Evolutionary conservation across 2,888 invertebrate species (phyloP).

Genomic region (Hirtodrosophila cameraria): DNA sequence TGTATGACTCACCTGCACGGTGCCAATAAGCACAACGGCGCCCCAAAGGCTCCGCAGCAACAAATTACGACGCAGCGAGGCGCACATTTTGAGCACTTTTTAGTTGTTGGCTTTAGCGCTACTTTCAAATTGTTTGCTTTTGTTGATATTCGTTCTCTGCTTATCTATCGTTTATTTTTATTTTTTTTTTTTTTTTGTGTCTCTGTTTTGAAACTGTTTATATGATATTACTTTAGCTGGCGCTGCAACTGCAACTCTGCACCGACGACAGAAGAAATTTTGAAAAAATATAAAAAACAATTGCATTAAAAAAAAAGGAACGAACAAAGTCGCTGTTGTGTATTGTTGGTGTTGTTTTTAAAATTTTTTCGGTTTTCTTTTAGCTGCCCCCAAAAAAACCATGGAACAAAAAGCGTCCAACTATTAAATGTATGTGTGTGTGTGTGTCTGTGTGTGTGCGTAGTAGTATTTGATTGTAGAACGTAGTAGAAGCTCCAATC

Average conservation of each 20-base stretch:
- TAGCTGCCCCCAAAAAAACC: constrained; percentile 63
- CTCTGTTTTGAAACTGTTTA: constrained; percentile 14
- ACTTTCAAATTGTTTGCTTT: constrained; percentile 11
- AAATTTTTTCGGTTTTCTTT: constrained; percentile 24
- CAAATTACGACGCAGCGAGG: constrained; percentile 75
- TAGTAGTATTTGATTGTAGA: constrained; percentile 77
- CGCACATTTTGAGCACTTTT: constrained; percentile 71
- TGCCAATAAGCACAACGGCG: constrained; percentile 65
- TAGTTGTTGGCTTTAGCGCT: constrained; percentile 18
- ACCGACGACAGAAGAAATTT: not conserved
- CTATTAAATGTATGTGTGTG: constrained; percentile 22
- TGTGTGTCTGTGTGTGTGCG: constrained; percentile 42
- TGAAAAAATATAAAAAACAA: not conserved
- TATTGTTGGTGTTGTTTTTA: constrained; percentile 18
- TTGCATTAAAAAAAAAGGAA: not conserved
- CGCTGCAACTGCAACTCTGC: constrained; percentile 35
- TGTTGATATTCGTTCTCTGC: constrained; percentile 8
- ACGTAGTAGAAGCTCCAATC: constrained; percentile 66
- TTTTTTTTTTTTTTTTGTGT: constrained; percentile 16
- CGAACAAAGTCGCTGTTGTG: constrained; percentile 1
- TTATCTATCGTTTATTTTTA: constrained; percentile 1
- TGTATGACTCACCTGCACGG: constrained; percentile 75
- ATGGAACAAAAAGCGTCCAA: constrained; percentile 59
- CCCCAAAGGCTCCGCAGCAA: constrained; percentile 76
- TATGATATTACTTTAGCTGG: constrained; percentile 23